Percentiles rank a stretch among this genome's conserved stretches.
Conservation (phyloP, 1,140 invertebrate species). For the Diachasmimorpha longicaudata region DNA sequence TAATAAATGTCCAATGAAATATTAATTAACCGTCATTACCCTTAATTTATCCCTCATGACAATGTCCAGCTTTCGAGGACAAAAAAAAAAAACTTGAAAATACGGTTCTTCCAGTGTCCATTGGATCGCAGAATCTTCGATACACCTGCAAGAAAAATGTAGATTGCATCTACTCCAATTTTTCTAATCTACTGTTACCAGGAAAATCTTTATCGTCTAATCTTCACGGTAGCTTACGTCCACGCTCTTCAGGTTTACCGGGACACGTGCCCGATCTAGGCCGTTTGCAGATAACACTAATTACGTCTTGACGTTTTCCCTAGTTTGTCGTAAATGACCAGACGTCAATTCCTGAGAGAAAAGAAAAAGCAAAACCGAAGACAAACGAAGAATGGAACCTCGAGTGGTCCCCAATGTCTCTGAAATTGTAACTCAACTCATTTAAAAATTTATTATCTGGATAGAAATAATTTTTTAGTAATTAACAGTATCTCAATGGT, state of each 20-base stretch:
- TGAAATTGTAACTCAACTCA: neutral
- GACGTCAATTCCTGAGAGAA: neutral
- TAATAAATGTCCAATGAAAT: slow-evolving; percentile 27
- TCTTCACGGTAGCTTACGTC: slow-evolving; percentile 25
- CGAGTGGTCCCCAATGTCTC: neutral
- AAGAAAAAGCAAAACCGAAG: neutral
- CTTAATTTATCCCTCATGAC: neutral
- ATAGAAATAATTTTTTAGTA: no score
- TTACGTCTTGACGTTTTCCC: slow-evolving; percentile 15
- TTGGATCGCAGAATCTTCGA: no score
- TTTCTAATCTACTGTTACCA: neutral
- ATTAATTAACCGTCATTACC: neutral
- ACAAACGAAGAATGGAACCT: neutral
- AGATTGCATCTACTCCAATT: no score
- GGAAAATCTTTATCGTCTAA: slow-evolving; percentile 18
- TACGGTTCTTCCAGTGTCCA: no score
- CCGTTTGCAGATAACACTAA: slow-evolving; percentile 27
- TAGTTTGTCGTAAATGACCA: slow-evolving; percentile 18
- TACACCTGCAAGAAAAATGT: no score
- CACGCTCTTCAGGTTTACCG: neutral
- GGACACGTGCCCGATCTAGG: slow-evolving; percentile 28
- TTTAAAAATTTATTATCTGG: no score
- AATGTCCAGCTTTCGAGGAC: no score
- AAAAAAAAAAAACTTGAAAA: no score
- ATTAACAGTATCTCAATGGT: no score